Evolutionary conservation across 2,113 vertebrate genomes (phyloP).

Genomic region (cattle (Bos taurus)): ARS-UCD2.0 NC_037338.1:54698501-54699000

Average conservation of each 20-base stretch:
- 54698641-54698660: neutral
- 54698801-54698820: neutral
- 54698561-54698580: neutral
- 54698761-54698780: neutral
- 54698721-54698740: neutral
- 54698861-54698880: neutral
- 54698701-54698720: neutral
- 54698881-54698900: neutral
- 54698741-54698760: neutral
- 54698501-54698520: neutral
- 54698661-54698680: accelerated
- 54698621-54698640: accelerated
- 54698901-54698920: neutral
- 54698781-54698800: neutral
- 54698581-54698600: neutral
- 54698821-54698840: neutral
- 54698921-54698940: neutral
- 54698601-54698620: neutral
- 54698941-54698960: neutral
- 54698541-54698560: neutral
- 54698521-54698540: neutral
- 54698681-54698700: neutral
- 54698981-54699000: neutral
- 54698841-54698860: neutral
- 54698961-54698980: neutral